These are phyloP conservation scores for Synanceia verrucosa DNA, from an alignment of 2,797 vertebrate genomes.

Conservation along the genomic window DNA sequence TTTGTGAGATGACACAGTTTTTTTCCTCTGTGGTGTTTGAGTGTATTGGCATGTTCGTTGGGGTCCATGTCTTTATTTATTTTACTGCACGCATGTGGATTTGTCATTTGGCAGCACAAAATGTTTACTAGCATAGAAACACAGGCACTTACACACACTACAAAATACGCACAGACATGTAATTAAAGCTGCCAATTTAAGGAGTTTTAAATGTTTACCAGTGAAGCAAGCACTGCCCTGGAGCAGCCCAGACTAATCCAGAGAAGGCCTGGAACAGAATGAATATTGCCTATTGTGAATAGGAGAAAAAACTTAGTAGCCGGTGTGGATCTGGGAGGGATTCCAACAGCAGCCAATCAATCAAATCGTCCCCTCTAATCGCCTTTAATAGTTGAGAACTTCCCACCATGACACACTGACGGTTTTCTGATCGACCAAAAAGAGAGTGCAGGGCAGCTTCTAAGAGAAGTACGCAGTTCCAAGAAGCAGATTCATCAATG, in stretches of 20 bases:
- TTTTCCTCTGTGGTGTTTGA: slow-evolving; percentile 25
- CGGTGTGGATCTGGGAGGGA: slow-evolving; percentile 1
- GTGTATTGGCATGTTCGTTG: slow-evolving; percentile 44
- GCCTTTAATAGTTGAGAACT: slow-evolving; percentile 15
- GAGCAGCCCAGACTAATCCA: slow-evolving; percentile 4
- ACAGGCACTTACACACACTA: not conserved
- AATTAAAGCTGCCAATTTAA: slow-evolving; percentile 41
- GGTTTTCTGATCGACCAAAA: not conserved
- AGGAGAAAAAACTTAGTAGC: not conserved
- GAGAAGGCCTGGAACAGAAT: not conserved
- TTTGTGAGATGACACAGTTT: slow-evolving; percentile 21
- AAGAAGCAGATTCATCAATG: not conserved
- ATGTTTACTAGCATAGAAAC: not conserved
- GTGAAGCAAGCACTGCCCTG: slow-evolving; percentile 13
- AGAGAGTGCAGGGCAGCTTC: not conserved
- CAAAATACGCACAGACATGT: slow-evolving; percentile 29
- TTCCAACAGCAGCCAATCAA: not conserved
- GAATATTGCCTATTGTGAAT: slow-evolving; percentile 1
- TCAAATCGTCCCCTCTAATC: slow-evolving; percentile 1
- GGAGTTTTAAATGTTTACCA: slow-evolving; percentile 30
- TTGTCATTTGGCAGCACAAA: slow-evolving; percentile 40
- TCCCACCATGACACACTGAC: not conserved
- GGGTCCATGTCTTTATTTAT: slow-evolving; percentile 35
- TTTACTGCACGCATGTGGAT: slow-evolving; percentile 26
- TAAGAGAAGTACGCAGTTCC: not conserved